Conservation (phyloP, 2,888 invertebrate genomes). For the Nezara viridula region DNA sequence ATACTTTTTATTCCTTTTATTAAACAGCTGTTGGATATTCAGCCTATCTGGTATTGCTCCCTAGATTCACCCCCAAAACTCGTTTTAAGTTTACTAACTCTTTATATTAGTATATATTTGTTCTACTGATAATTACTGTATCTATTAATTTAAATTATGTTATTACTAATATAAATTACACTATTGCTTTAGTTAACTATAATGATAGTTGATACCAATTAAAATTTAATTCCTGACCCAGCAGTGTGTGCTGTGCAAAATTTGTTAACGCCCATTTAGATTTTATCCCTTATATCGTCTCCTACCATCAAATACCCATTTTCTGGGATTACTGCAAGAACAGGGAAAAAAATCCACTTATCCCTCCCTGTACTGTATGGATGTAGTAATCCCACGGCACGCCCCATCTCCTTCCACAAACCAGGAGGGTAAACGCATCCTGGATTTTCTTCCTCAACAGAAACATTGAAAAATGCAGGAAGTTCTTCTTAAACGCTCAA, state of each 20-base stretch:
- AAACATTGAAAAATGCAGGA: not conserved
- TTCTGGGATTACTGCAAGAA: not conserved
- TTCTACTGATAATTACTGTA: too few species aligned
- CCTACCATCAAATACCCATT: constrained; percentile 5
- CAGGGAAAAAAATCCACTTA: constrained; percentile 42
- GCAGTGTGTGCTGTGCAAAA: not conserved
- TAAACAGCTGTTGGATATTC: too few species aligned
- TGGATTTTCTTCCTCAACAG: not conserved
- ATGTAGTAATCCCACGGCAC: constrained; percentile 17
- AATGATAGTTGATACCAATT: not conserved
- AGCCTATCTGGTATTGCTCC: too few species aligned
- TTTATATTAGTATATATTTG: too few species aligned
- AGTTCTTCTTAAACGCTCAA: not conserved
- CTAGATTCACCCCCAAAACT: too few species aligned
- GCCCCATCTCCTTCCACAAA: not conserved
- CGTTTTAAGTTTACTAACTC: too few species aligned
- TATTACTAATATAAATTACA: too few species aligned
- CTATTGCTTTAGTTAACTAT: too few species aligned
- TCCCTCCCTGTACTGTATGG: constrained; percentile 21
- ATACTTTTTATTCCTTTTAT: too few species aligned
- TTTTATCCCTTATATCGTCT: not conserved
- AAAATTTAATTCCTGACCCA: not conserved
- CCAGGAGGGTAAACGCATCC: not conserved
- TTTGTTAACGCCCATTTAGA: not conserved
- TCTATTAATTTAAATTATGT: too few species aligned